phyloP scores from a whole-genome alignment of 2,888 invertebrate genomes.

The Nesidiocoris tenuis region DNA sequence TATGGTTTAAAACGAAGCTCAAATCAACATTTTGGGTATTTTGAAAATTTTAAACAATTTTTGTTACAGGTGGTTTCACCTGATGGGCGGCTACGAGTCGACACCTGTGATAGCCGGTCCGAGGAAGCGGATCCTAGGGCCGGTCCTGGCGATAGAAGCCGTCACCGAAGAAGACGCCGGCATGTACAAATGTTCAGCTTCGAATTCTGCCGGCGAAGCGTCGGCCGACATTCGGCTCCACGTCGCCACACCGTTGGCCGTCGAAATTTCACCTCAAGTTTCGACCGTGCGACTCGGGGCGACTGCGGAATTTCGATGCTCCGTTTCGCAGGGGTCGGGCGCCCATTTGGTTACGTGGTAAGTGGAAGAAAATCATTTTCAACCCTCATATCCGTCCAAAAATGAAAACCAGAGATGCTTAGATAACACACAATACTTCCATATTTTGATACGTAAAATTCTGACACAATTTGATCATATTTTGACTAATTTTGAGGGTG shows the following conservation, averaged over 20 bases:
- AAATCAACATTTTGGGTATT: too few species aligned
- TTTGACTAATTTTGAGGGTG: too few species aligned
- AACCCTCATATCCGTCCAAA: too few species aligned
- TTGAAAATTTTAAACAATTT: too few species aligned
- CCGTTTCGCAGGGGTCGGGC: conserved; percentile 60
- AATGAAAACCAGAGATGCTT: too few species aligned
- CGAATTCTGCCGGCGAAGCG: conserved; percentile 70
- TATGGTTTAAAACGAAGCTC: too few species aligned
- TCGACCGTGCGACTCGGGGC: conserved; percentile 73
- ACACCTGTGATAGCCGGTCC: conserved; percentile 64
- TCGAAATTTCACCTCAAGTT: conserved; percentile 59
- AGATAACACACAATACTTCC: too few species aligned
- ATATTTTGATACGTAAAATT: too few species aligned
- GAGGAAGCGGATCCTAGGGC: conserved; percentile 65
- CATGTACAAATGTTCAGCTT: conserved; percentile 66
- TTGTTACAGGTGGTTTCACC: conserved; percentile 70
- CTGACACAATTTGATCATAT: too few species aligned
- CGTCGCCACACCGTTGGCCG: conserved; percentile 66
- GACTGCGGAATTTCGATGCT: conserved; percentile 70
- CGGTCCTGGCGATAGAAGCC: conserved; percentile 69
- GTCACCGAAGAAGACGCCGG: conserved; percentile 70
- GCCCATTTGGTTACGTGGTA: conserved; percentile 54
- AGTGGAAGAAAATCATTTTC: background rate
- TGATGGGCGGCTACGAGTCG: conserved; percentile 66
- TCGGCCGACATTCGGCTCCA: conserved; percentile 67